Conservation (phyloP, 1,140 invertebrate species). For the Caenorhabditis remanei region DNA sequence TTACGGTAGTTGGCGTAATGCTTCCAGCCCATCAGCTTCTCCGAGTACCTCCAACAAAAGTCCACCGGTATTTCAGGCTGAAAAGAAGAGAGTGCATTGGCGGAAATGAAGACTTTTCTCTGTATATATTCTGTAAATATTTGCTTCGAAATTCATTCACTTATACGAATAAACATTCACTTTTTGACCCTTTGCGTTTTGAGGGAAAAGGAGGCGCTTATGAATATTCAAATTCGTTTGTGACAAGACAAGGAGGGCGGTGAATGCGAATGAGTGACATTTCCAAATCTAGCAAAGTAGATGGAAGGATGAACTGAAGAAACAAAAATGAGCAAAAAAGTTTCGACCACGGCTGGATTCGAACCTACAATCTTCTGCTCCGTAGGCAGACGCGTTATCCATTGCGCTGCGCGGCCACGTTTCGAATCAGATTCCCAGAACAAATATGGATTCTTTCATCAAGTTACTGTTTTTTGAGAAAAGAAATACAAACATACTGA, state of each 20-base stretch:
- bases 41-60: conserved; percentile 24
- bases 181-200: not conserved
- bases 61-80: conserved; percentile 31
- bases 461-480: too few species aligned
- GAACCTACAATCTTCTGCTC: conserved; percentile 73
- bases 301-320: too few species aligned
- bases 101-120: conserved; percentile 8
- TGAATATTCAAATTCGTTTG: conserved; percentile 30
- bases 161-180: not conserved
- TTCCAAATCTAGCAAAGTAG: too few species aligned
- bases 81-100: conserved; percentile 54
- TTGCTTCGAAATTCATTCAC: not conserved
- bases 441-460: too few species aligned
- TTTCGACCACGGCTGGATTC: conserved; percentile 71
- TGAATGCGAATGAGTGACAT: too few species aligned
- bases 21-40: not conserved
- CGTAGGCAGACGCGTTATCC: conserved; percentile 73
- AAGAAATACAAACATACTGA: too few species aligned
- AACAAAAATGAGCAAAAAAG: not conserved
- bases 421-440: too few species aligned
- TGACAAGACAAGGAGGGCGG: not conserved
- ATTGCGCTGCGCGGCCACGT: conserved; percentile 70
- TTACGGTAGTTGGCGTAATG: conserved; percentile 33
- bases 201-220: not conserved
- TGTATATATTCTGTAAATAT: conserved; percentile 23